Evolutionary conservation across 2,113 vertebrate species (phyloP).

Genomic region (Eubucco bourcierii): DNA sequence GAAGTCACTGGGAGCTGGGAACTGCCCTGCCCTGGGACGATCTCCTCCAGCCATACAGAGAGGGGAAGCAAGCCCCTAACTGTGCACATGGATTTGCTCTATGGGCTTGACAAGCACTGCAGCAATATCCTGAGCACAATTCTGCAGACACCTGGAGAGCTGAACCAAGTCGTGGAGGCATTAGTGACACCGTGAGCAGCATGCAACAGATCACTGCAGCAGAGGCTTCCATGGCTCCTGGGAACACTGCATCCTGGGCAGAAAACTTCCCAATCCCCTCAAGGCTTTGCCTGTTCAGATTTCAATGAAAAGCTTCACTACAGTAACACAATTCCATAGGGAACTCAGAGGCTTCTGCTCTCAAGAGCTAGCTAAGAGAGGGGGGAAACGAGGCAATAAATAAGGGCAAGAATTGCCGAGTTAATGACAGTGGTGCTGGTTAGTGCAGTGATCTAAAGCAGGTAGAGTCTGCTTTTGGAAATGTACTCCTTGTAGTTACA

Average conservation of each 20-base stretch:
- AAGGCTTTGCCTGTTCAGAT: constrained; percentile 2
- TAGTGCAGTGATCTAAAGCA: neutral
- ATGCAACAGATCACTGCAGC: neutral
- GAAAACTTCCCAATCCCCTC: constrained; percentile 1
- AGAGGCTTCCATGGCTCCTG: neutral
- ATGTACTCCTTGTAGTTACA: neutral
- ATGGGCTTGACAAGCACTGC: neutral
- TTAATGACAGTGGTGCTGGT: constrained; percentile 22
- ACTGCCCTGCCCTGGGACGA: neutral
- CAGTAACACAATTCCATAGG: neutral
- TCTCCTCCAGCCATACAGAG: neutral
- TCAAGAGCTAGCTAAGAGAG: neutral
- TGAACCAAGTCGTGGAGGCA: neutral
- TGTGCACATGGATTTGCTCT: neutral
- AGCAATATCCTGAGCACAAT: neutral
- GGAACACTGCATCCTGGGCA: neutral
- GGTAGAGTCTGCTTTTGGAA: neutral
- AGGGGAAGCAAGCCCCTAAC: neutral
- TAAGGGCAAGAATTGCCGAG: neutral
- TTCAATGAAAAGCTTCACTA: constrained; percentile 4
- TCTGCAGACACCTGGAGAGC: neutral
- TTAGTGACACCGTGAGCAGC: neutral
- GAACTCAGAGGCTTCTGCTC: neutral
- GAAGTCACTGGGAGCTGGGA: neutral
- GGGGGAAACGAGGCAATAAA: neutral